Evolutionary conservation across 2,113 vertebrate genomes (phyloP), one percentile per base, ranked within the genome.

Genomic region (Dicrurus megarhynchus): DNA sequence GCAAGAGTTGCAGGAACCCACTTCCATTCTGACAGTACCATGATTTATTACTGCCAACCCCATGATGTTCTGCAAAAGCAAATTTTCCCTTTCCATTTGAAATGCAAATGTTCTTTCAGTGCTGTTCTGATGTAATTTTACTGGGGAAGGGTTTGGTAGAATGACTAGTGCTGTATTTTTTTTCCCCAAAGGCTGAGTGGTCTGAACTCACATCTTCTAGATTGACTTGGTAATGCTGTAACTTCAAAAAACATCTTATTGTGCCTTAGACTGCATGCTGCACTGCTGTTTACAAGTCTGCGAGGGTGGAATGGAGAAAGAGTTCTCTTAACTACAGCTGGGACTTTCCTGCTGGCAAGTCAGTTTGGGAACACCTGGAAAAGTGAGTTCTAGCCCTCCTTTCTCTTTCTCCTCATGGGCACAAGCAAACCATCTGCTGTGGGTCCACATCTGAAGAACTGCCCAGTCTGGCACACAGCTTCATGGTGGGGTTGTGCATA

Each of bases 401-500:
- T 67, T 33, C 16, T 47, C 30, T 59, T 82, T n/a, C 21, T 91
- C 7, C 32, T 57, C 3, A 3, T 19, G 75, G 69, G 24, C 26
- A 57, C 75, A 65, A 77, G 8, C 16, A 56, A 28, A 23, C 16
- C 11, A 13, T 30, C 37, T 59, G 47, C n/a, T 70, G 20, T 41
- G 60, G 32, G 50, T 49, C n/a, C 22, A 23, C 9, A 26, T 23
- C 41, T 64, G 20, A 42, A 53, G 32, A 78, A 7, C 30, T 46
- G 50, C 30, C 27, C 1, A 3, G 14, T 22, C 5, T 49, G 41
- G 44, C 35, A 71, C 13, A 5, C 1, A 22, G 63, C 20, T 64
- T 33, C 3, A 0, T 3, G 7, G 41, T 13, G 33, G 44, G 44
- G 12, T 14, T 27, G 16, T 9, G 7, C 52, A 30, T 1, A 0